Percentiles rank a stretch among this genome's conserved stretches.
These are phyloP conservation scores for Colaptes auratus DNA, from an alignment of 2,113 vertebrate species.

Conservation along the genomic window DNA sequence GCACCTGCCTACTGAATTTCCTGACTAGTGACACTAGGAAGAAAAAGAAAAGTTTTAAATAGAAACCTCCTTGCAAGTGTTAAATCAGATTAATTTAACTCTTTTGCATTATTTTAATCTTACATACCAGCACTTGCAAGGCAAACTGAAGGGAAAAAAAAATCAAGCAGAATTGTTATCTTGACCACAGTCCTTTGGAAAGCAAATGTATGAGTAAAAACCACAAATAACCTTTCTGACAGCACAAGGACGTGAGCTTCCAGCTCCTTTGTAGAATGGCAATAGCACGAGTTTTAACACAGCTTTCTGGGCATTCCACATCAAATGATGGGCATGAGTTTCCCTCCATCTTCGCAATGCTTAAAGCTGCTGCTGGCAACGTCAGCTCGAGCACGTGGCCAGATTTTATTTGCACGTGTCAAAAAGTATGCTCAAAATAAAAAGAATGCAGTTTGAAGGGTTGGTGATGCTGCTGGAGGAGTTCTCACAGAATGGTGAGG, in stretches of 20 bases:
- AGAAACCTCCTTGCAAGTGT: constrained; percentile 42
- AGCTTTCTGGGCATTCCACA: background rate
- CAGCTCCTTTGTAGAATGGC: background rate
- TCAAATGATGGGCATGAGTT: background rate
- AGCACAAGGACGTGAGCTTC: background rate
- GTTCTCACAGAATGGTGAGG: too few relatives aligned
- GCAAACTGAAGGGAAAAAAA: background rate
- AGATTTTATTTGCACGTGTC: background rate
- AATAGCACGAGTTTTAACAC: background rate
- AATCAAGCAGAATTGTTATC: background rate
- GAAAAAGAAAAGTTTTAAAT: constrained; percentile 44
- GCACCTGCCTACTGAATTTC: constrained; percentile 67
- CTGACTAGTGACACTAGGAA: constrained; percentile 27
- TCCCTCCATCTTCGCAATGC: background rate
- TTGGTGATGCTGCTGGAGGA: background rate
- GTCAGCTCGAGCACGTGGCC: background rate
- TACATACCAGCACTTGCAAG: background rate
- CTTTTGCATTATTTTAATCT: constrained; percentile 42
- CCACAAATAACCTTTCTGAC: constrained; percentile 3
- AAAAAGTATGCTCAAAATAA: background rate
- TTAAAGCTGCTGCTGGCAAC: fast-evolving
- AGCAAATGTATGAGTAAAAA: constrained; percentile 7
- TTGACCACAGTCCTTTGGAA: background rate
- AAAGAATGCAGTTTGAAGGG: background rate
- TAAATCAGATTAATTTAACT: constrained; percentile 62